Base-by-base conservation (phyloP, 2,888 invertebrate species). In the Kryphioiulus occultus region DNA sequence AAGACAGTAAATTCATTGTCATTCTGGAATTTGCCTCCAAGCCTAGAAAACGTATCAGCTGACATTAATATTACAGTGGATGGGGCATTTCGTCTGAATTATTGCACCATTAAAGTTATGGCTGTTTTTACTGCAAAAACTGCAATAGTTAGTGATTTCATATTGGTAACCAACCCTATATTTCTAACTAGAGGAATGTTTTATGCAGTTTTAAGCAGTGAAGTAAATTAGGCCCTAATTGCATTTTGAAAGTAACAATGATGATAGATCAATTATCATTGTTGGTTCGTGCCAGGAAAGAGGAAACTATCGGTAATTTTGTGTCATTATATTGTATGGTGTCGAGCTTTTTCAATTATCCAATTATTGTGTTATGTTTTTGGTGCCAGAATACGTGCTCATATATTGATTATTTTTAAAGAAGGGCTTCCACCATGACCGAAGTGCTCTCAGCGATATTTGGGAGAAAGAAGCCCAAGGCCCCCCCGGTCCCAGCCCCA, bases 401-500 rank as follows among this genome's bases (percentile, higher is more conserved):
- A 35, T 35, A 7, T 35, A 7, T 82, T n/a, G 39, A 17, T 5
- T 84, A 0, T 84, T 42, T 84, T 32, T 84, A 39, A 15, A 35
- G n/a, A 12, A 44, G 53, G 32, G 53, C 35, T 87, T 78, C 10
- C 26, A 35, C n/a, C 42, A 87, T 87, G 87, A 87, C 87, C 9
- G 87, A 87, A 22, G 82, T 87, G n/a, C 53, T 87, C 3, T 87
- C 87, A 17, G 32, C 87, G 32, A n/a, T 87, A 39, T 78, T 87
- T 87, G 87, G 87, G 10, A 59, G 22, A 17, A 87, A 78, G 87
- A 87, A 87, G 42, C 87, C 87, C n/a, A 87, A 87, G 68, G 78
- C 39, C n/a, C 87, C 87, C n/a, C 87, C 87, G 10, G 87, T 44
- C 4, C 87, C 87, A n/a, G n/a, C 87, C 15, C 87, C 87, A 17